Percentiles rank a stretch among this genome's conserved stretches.
Evolutionary conservation across 2,113 vertebrate species (phyloP).

Genomic region (Sylvilagus bachmani): DNA sequence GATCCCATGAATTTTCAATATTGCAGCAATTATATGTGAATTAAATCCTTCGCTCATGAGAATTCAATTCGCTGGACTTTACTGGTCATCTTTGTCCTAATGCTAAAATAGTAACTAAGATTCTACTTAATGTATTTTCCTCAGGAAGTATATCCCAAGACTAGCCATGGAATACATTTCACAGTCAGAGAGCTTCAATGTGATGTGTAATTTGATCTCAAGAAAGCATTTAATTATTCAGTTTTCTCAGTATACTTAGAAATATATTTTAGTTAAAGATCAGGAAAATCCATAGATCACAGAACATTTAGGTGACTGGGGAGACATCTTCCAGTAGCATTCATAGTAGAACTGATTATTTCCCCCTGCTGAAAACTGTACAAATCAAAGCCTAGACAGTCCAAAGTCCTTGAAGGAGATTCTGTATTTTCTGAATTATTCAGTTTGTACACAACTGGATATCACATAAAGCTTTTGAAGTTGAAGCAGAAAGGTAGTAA

Average conservation of each 20-base stretch:
- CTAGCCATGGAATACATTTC: background rate
- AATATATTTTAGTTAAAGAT: background rate
- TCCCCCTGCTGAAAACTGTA: background rate
- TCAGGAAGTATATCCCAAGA: background rate
- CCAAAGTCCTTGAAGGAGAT: background rate
- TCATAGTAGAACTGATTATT: background rate
- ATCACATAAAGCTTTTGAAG: background rate
- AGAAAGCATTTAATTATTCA: background rate
- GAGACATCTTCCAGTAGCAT: background rate
- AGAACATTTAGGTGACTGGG: background rate
- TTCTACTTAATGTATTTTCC: background rate
- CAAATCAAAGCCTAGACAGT: background rate
- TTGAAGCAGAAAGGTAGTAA: background rate
- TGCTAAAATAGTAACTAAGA: background rate
- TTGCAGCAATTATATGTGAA: background rate
- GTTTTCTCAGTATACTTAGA: background rate
- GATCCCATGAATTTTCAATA: background rate
- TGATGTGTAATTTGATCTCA: background rate
- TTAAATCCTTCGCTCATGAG: background rate
- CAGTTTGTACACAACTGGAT: background rate
- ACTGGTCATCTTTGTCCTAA: background rate
- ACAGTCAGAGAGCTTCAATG: background rate
- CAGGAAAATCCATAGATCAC: background rate
- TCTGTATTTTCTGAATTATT: background rate
- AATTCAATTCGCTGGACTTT: background rate